Evolutionary conservation across 1,140 invertebrate species (phyloP).

Genomic region (Eumaeus atala): DNA sequence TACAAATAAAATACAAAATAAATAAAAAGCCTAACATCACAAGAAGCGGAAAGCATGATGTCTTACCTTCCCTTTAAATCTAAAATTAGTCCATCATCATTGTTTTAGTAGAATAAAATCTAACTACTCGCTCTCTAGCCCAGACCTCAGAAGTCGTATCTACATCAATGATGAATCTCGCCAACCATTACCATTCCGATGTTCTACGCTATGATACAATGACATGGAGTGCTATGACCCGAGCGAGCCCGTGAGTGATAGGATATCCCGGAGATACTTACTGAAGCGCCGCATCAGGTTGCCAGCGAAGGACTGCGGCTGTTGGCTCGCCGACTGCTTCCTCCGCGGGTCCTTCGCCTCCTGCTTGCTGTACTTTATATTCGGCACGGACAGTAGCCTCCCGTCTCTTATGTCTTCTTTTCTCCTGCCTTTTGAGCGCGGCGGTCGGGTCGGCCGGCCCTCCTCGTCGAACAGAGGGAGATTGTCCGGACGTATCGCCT

Average conservation of each 20-base stretch:
- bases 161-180: constrained; percentile 46
- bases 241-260: constrained; percentile 38
- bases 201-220: constrained; percentile 42
- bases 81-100: constrained; percentile 21
- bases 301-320: constrained; percentile 77
- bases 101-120: constrained; percentile 28
- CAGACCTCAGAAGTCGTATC: constrained; percentile 38
- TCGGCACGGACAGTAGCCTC: constrained; percentile 84
- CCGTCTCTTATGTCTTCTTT: constrained; percentile 73
- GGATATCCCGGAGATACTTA: constrained; percentile 78
- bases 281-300: constrained; percentile 88
- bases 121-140: constrained; percentile 56
- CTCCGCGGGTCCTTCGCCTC: constrained; percentile 56
- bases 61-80: neutral
- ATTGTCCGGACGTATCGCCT: constrained; percentile 75
- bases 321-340: constrained; percentile 55
- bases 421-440: constrained; percentile 77
- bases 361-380: constrained; percentile 79
- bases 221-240: constrained; percentile 32
- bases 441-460: constrained; percentile 76
- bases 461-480: constrained; percentile 78
- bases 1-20: constrained; percentile 31
- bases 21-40: constrained; percentile 70
- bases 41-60: constrained; percentile 61
- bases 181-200: constrained; percentile 63